Evolutionary conservation across 1,140 invertebrate species (phyloP).

Genomic region (Cydia fagiglandana): DNA sequence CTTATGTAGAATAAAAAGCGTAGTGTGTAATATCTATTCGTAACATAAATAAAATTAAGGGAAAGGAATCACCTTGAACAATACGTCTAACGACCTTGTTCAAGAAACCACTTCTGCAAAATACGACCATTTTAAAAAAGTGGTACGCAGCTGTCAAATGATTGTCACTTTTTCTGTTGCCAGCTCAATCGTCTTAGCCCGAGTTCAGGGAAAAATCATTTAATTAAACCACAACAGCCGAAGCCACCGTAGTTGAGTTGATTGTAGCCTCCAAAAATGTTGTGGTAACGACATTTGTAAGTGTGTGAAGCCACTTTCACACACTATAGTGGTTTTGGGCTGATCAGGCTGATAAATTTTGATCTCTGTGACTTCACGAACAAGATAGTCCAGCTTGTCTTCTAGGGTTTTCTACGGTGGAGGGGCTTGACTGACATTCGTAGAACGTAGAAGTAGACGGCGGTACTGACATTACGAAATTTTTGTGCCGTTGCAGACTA

Average conservation of each 20-base stretch:
- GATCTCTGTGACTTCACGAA: neutral
- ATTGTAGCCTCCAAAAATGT: too few relatives aligned
- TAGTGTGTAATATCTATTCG: neutral
- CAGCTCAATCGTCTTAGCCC: neutral
- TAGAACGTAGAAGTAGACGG: too few relatives aligned
- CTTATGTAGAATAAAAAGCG: neutral
- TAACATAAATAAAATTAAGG: slow-evolving; percentile 33
- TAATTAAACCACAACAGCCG: too few relatives aligned
- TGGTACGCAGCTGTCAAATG: slow-evolving; percentile 4
- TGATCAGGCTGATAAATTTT: neutral
- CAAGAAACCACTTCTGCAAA: slow-evolving; percentile 45
- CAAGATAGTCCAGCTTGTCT: neutral
- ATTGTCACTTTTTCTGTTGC: neutral
- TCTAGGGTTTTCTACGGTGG: too few relatives aligned
- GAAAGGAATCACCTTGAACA: slow-evolving; percentile 66
- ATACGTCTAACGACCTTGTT: slow-evolving; percentile 52
- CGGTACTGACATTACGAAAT: too few relatives aligned
- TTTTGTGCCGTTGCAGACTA: too few relatives aligned
- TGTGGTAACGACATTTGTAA: too few relatives aligned
- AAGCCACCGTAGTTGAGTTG: too few relatives aligned
- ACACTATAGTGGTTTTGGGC: too few relatives aligned
- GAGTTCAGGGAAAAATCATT: neutral
- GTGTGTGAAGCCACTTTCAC: too few relatives aligned
- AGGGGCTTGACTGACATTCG: too few relatives aligned
- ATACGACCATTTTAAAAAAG: slow-evolving; percentile 24